Evolutionary conservation across 2,888 invertebrate species (phyloP).

Genomic region (Hypsopygia costalis): DNA sequence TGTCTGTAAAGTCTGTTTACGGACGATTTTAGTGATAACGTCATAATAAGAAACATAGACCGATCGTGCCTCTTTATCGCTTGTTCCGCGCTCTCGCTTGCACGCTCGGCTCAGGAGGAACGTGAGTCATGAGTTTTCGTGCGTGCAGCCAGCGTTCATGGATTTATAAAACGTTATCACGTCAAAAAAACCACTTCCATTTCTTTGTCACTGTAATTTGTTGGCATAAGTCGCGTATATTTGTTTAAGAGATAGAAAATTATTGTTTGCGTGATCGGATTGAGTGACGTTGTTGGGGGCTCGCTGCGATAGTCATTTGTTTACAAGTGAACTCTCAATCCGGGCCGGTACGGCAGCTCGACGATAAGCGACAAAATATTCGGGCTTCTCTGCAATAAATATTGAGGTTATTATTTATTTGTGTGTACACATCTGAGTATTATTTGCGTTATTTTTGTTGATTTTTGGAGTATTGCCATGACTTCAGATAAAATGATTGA

Average conservation of each 20-base stretch:
- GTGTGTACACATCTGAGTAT: too few relatives aligned
- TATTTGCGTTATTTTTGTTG: not conserved
- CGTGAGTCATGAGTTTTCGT: too few relatives aligned
- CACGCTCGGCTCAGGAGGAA: too few relatives aligned
- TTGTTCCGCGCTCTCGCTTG: too few relatives aligned
- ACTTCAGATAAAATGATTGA: slow-evolving; percentile 4
- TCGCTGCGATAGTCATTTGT: slow-evolving; percentile 48
- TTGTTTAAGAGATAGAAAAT: slow-evolving; percentile 60
- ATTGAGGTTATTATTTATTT: slow-evolving; percentile 3
- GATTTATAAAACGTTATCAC: too few relatives aligned
- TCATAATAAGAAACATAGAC: too few relatives aligned
- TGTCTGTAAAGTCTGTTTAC: too few relatives aligned
- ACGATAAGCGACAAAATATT: slow-evolving; percentile 7
- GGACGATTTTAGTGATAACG: too few relatives aligned
- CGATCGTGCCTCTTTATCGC: too few relatives aligned
- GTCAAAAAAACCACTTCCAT: too few relatives aligned
- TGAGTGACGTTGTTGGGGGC: not conserved
- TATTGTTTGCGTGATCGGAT: slow-evolving; percentile 60
- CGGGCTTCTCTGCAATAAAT: slow-evolving; percentile 3
- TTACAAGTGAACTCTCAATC: slow-evolving; percentile 24
- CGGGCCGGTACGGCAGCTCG: slow-evolving; percentile 1
- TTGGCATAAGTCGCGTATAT: slow-evolving; percentile 34
- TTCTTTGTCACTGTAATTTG: too few relatives aligned
- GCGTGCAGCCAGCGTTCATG: too few relatives aligned
- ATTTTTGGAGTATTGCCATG: not conserved